Base-by-base conservation (phyloP, 2,888 invertebrate genomes). In the Stictocephala bisonia region DNA sequence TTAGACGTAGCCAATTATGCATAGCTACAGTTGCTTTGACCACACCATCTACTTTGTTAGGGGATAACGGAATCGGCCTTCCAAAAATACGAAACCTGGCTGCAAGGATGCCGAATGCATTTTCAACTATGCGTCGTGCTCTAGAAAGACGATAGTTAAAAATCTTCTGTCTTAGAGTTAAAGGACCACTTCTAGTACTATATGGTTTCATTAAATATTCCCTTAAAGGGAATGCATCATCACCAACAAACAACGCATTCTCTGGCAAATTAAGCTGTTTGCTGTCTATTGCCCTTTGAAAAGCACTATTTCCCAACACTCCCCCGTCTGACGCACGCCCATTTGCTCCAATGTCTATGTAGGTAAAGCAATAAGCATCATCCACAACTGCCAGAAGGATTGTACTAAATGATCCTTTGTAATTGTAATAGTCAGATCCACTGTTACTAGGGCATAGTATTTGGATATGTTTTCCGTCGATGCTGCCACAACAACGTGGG, bases 311-410 rank as follows among this genome's bases (percentile, higher is more conserved):
- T 67, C 29, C 22, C 15, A 67, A 67, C 29, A 67, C 67, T 50
- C 20, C 50, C 24, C 67, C 31, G 50, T 67, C 48, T 13, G 4
- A 13, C 20, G 29, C 27, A 20, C 31, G 3, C 20, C 67, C 44
- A 66, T 66, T 50, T 58, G 58, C 66, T 35, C 74, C 74, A 18
- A 75, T 71, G 53, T 77, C 72, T 29, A 74, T 56, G 56, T 77
- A 77, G 31, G 22, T 53, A 51, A 77, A 77, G 41, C 69, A 70
- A 71, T 74, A 77, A 60, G 41, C 58, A 40, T 27, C 50, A 51
- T 73, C 69, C 26, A 73, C 51, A n/a, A 60, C 20, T 24, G 60
- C 69, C n/a, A 60, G 40, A 48, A 69, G 69, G 9, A 73, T 51
- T 7, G 50, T 60, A 41, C 64, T 69, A 48, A 24, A 68, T 26